Base-by-base conservation (phyloP, 2,113 vertebrate species). In the Tenebrosternarchus preto region DNA sequence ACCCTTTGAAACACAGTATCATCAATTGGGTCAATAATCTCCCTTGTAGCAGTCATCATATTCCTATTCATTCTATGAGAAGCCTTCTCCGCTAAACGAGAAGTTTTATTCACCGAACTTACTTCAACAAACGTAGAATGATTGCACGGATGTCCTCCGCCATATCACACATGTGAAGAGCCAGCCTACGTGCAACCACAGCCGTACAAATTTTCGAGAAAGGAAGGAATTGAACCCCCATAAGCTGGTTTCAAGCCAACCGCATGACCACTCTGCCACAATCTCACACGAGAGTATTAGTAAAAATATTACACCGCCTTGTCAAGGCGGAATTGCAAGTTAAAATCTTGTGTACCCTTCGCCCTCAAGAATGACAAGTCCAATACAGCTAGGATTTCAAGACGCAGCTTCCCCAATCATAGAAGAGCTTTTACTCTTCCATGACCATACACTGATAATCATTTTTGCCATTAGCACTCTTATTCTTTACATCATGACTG, bases 151-250 rank as follows among this genome's bases (percentile, higher is more conserved):
- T 85, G 83, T 5, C 87, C 86, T 1, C 85, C 87, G 0, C 86
- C 87, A 0, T 81, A 85, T 8, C 87, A 88, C n/a, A 88, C 87
- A 3, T 85, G 79, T 5, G 86, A 88, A 60, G 79, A 88, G 1
- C 85, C 84, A 0, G 77, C 86, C 0, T 87, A 70, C 0, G 75
- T 87, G 0, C 84, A 81, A 82, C 3, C 63, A 1, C 71, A 56
- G 60, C 0, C 27, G 29, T 16, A 53, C 17, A 46, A 46, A 36
- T 36, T 4, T 9, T 9, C 85, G 56, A 88, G 85, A 85, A 88
- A 85, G 79, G 81, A 70, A 57, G 86, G 86, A 88, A 53, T 85
- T n/a, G 86, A 88, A 88, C 85, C 86, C 46, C 83, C 85, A 36
- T 86, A 4, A n/a, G 12, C 17, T 83, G 55, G 76, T 86, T 88